Evolutionary conservation across 53 echinoderm and acorn worm species (phyloP).

Genomic region (Astropecten irregularis): DNA sequence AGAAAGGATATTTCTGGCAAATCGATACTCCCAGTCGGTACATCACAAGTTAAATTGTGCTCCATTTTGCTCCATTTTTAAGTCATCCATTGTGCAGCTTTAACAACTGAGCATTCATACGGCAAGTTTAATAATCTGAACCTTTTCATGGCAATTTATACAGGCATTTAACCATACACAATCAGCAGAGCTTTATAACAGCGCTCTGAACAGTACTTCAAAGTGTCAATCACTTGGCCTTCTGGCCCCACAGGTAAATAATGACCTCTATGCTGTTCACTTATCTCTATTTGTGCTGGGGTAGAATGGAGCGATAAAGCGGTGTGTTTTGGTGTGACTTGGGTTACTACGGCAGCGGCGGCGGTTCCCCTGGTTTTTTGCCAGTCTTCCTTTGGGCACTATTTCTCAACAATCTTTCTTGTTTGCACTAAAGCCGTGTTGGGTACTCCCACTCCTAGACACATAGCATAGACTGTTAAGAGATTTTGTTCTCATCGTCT

Average conservation of each 20-base stretch:
- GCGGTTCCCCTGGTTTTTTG: neutral
- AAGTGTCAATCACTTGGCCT: conserved; percentile 45
- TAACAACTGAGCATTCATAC: too few species aligned
- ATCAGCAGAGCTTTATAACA: too few species aligned
- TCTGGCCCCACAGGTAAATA: conserved; percentile 53
- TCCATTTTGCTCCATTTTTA: too few species aligned
- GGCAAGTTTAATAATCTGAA: neutral
- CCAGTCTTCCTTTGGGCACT: conserved; percentile 12
- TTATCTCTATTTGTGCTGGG: conserved; percentile 45
- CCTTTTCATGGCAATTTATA: conserved; percentile 16
- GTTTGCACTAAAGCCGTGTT: conserved; percentile 4
- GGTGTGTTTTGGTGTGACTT: conserved; percentile 52
- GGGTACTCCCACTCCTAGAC: neutral
- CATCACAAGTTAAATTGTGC: too few species aligned
- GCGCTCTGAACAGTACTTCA: neutral
- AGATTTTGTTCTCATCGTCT: too few species aligned
- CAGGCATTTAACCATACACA: conserved; percentile 44
- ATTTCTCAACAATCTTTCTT: neutral
- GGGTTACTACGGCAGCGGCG: neutral
- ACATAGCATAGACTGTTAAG: neutral
- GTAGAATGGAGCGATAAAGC: conserved; percentile 35
- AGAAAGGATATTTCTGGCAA: too few species aligned
- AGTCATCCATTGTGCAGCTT: too few species aligned
- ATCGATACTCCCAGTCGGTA: too few species aligned
- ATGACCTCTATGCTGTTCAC: conserved; percentile 25